Base-by-base conservation (phyloP, 2,113 vertebrate genomes). In the Typhlomys cinereus region DNA sequence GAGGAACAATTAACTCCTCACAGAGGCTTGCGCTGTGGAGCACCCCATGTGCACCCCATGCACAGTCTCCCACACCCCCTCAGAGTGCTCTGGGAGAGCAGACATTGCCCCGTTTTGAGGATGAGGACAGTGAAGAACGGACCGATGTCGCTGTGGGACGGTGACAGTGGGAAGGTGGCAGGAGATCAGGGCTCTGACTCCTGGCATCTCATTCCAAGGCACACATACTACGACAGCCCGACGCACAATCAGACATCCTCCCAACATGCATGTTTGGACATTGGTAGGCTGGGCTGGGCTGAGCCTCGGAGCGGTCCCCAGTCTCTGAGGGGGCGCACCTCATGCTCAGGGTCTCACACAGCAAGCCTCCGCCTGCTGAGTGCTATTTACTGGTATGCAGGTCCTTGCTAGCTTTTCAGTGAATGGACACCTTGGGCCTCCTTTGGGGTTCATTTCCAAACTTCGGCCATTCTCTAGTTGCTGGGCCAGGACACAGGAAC, bases 271-370 rank as follows among this genome's bases (percentile, higher is more conserved):
- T 15, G 44, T 29, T 27, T 39, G 57, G 15, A 75, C n/a, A n/a
- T n/a, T n/a, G n/a, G n/a, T n/a, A 27, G 39, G 14, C 75, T 78
- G 20, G 31, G 1, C 69, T 27, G 50, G 50, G 31, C n/a, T 36
- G 61, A 90, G 67, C 61, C 2, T 39, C 87, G 34, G 9, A 31
- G 2, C 71, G 57, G n/a, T 29, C 48, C 18, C 7, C 15, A 25
- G 2, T 8, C 10, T 46, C 46, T 23, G 34, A 20, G 34, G 4
- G 13, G 21, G 27, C 21, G 31, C 21, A 14, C 31, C 17, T 39
- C 8, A 14, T 1, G 2, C 4, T 34, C 10, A 17, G 25, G 25
- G 20, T 7, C 67, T 17, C 48, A 4, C 1, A 1, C 10, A 7
- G 36, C 76, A 79, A 36, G 15, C 13, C 36, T 54, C n/a, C 9